Percentiles rank a stretch among this genome's conserved stretches.
Evolutionary conservation across 2,113 vertebrate genomes (phyloP).

Genomic region (Hippolais icterina): DNA sequence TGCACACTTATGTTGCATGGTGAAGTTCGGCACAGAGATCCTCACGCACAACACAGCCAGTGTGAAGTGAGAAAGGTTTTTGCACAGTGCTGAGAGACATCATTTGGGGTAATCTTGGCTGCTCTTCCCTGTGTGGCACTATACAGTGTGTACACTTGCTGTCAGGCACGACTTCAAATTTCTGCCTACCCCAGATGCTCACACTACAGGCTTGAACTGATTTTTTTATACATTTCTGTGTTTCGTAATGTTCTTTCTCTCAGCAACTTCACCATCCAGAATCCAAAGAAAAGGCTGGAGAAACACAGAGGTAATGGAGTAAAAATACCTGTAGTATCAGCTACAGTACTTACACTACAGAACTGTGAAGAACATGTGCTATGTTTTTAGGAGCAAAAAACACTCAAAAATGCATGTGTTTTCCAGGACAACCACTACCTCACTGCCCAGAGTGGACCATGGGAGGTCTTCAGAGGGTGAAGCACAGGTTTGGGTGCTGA

Average conservation of each 20-base stretch:
- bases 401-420: neutral
- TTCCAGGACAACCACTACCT: neutral
- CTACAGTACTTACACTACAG: neutral
- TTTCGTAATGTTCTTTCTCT: neutral
- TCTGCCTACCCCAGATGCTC: slow-evolving; percentile 2
- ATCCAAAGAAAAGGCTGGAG: neutral
- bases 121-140: neutral
- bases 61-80: neutral
- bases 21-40: neutral
- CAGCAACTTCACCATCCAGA: neutral
- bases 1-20: rapidly evolving
- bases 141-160: neutral
- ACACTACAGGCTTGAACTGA: neutral
- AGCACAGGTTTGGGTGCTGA: neutral
- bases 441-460: neutral
- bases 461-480: neutral
- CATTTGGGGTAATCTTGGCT: neutral
- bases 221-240: neutral
- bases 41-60: neutral
- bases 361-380: neutral
- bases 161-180: slow-evolving; percentile 10
- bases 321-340: neutral
- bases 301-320: neutral
- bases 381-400: neutral
- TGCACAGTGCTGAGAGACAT: neutral